phyloP scores from a whole-genome alignment of 2,888 invertebrate genomes.

The Aporophyla nigra region DNA sequence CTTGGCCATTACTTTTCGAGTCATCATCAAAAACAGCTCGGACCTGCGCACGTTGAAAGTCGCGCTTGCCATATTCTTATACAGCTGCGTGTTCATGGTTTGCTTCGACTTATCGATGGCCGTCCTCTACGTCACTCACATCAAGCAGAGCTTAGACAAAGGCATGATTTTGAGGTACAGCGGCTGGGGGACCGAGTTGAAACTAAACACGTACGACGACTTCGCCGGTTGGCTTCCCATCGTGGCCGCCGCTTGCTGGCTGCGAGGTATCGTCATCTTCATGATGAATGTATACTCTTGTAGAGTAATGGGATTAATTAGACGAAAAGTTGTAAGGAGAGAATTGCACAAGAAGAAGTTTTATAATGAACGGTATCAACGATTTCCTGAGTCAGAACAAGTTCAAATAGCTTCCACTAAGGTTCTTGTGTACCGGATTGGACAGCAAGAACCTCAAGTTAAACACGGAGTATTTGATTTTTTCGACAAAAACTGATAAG shows the following conservation, averaged over 20 bases:
- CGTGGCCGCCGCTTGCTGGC: constrained; percentile 77
- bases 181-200: constrained; percentile 81
- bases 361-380: constrained; percentile 65
- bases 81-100: constrained; percentile 68
- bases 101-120: constrained; percentile 84
- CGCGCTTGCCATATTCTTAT: constrained; percentile 71
- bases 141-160: constrained; percentile 82
- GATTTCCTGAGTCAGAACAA: constrained; percentile 76
- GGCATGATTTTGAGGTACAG: constrained; percentile 83
- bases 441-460: constrained; percentile 71
- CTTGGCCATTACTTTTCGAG: constrained; percentile 68
- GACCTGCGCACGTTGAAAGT: constrained; percentile 66
- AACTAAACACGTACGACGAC: constrained; percentile 72
- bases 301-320: constrained; percentile 68
- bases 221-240: constrained; percentile 86
- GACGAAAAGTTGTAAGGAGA: constrained; percentile 70
- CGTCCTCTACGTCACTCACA: constrained; percentile 81
- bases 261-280: constrained; percentile 78
- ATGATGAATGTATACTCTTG: constrained; percentile 78
- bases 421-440: constrained; percentile 75
- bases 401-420: constrained; percentile 44
- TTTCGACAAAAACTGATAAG: neutral
- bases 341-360: constrained; percentile 73
- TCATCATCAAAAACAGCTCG: constrained; percentile 60
- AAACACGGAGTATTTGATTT: neutral